Conservation (phyloP, 2,888 invertebrate genomes). For the Dicyrtomina minuta region DNA sequence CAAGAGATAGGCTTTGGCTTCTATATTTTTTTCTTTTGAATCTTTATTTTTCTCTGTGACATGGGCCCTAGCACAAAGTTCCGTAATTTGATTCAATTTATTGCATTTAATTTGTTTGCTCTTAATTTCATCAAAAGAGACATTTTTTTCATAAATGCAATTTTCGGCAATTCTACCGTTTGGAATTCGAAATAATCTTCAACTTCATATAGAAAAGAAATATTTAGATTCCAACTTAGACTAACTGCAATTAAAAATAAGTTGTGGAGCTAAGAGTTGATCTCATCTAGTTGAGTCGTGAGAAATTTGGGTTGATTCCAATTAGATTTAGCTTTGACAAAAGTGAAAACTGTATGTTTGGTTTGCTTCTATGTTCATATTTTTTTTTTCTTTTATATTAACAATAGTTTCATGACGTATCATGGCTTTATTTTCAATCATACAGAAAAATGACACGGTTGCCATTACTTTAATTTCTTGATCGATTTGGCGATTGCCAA, state of each 20-base stretch:
- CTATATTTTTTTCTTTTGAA: neutral
- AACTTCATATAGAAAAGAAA: neutral
- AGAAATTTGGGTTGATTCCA: too few species aligned
- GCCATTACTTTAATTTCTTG: neutral
- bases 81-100: neutral
- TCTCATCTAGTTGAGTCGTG: neutral
- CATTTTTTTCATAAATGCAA: slow-evolving; percentile 2
- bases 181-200: neutral
- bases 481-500: too few species aligned
- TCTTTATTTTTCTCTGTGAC: neutral
- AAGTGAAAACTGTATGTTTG: too few species aligned
- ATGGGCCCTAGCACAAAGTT: neutral
- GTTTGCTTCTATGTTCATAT: too few species aligned
- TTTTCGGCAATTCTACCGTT: neutral
- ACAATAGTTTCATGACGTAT: neutral
- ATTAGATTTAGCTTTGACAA: too few species aligned
- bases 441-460: neutral
- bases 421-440: slow-evolving; percentile 4
- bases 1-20: too few species aligned
- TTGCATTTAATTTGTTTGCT: neutral
- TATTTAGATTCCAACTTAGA: slow-evolving; percentile 1
- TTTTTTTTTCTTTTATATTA: too few species aligned
- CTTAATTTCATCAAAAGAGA: neutral
- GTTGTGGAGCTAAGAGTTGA: neutral
- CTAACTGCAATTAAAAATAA: slow-evolving; percentile 2